Conservation (phyloP, 2,113 vertebrate species). For the Lepus timidus region DNA sequence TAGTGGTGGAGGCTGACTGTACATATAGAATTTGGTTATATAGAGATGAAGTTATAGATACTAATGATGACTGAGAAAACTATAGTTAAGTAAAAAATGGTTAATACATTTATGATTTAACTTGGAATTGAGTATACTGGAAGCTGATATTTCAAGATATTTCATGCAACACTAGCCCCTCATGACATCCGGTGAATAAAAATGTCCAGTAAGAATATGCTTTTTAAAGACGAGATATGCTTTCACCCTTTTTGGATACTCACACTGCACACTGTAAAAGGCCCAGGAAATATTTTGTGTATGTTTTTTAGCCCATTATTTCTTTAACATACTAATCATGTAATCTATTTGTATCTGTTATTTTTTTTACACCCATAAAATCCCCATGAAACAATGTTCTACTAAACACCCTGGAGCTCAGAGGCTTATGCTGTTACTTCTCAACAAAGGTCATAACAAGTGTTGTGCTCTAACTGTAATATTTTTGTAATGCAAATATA, state of each 20-base stretch:
- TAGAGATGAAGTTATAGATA: background rate
- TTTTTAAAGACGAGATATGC: background rate
- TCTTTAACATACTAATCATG: background rate
- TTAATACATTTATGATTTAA: background rate
- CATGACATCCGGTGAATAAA: background rate
- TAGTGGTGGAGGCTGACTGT: too few relatives aligned
- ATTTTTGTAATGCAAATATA: background rate
- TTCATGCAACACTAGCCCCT: background rate
- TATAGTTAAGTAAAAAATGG: background rate
- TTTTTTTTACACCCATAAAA: background rate
- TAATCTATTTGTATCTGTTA: background rate
- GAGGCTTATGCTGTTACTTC: background rate
- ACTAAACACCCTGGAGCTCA: background rate
- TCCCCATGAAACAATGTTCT: background rate
- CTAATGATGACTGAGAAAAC: background rate
- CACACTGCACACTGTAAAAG: background rate
- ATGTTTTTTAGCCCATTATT: background rate
- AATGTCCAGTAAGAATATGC: background rate
- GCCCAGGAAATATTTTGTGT: background rate
- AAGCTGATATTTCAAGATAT: background rate
- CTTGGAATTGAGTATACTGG: background rate
- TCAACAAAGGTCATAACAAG: background rate
- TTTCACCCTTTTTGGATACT: background rate
- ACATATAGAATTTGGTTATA: background rate
- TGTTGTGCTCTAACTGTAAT: background rate